These are phyloP conservation scores for Varanus salvator DNA, from an alignment of 2,113 vertebrate genomes.

Conservation along the genomic window DNA sequence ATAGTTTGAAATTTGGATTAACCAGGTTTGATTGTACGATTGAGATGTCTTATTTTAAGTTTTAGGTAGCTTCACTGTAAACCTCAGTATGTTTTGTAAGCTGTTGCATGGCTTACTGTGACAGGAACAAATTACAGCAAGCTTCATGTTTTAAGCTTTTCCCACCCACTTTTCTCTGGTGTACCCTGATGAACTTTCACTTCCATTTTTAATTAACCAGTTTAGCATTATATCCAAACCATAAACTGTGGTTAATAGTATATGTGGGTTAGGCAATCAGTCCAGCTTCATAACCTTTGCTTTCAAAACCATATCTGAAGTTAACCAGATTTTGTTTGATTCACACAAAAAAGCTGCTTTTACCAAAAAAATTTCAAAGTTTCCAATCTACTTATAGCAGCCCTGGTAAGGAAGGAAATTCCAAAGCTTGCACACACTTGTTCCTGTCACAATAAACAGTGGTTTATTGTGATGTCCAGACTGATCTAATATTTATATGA, in stretches of 20 bases:
- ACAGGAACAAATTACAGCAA: no score
- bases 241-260: not conserved
- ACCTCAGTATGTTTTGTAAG: not conserved
- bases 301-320: not conserved
- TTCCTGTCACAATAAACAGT: not conserved
- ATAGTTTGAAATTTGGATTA: constrained; percentile 84
- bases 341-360: no score
- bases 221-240: no score
- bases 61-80: constrained; percentile 46
- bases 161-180: no score
- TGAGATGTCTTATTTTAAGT: constrained; percentile 61
- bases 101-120: not conserved
- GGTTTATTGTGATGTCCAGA: not conserved
- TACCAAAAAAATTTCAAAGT: no score
- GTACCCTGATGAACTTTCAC: no score
- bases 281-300: not conserved
- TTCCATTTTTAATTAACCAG: no score
- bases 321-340: not conserved
- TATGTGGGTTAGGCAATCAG: not conserved
- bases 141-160: no score
- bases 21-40: constrained; percentile 77
- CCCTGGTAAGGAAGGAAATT: no score
- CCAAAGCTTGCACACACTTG: not conserved
- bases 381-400: no score
- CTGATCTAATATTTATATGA: not conserved